These are phyloP conservation scores for Acanthurus lineatus DNA, from an alignment of 2,797 vertebrate genomes.

Conservation along the genomic window DNA sequence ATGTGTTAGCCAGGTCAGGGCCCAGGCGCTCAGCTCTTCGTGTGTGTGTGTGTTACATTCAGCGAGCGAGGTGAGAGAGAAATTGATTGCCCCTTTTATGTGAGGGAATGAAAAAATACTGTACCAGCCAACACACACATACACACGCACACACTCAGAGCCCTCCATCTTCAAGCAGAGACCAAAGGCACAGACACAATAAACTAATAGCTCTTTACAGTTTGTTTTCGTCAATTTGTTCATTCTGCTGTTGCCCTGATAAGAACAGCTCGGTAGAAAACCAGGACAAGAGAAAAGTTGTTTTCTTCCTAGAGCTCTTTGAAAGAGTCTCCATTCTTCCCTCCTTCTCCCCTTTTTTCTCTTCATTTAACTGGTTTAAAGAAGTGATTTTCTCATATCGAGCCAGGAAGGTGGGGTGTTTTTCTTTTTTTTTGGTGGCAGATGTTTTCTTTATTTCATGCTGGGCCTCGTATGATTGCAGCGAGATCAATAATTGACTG, in stretches of 20 bases:
- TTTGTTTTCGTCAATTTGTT: conserved; percentile 60
- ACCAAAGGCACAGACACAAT: conserved; percentile 44
- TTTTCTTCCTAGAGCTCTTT: conserved; percentile 39
- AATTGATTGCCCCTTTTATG: conserved; percentile 85
- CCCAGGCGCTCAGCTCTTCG: conserved; percentile 64
- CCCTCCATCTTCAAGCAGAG: conserved; percentile 44
- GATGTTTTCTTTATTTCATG: conserved; percentile 67
- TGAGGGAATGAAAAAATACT: conserved; percentile 73
- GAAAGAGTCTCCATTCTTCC: conserved; percentile 28
- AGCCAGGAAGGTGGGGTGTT: conserved; percentile 35
- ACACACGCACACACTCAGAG: conserved; percentile 26
- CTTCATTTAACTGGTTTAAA: conserved; percentile 59
- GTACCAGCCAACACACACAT: conserved; percentile 52
- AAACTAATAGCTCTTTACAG: conserved; percentile 48
- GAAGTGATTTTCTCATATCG: conserved; percentile 60
- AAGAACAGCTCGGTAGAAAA: conserved; percentile 50
- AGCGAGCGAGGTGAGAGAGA: conserved; percentile 57
- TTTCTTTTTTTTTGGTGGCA: conserved; percentile 51
- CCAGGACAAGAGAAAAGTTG: conserved; percentile 46
- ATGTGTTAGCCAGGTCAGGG: conserved; percentile 67
- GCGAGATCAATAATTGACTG: conserved; percentile 74
- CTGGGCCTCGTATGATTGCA: conserved; percentile 69
- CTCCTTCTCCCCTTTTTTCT: conserved; percentile 7
- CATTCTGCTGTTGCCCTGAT: conserved; percentile 58
- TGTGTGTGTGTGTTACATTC: conserved; percentile 69